Conservation (phyloP, 2,113 vertebrate genomes). For the Thinocorus orbignyianus region DNA sequence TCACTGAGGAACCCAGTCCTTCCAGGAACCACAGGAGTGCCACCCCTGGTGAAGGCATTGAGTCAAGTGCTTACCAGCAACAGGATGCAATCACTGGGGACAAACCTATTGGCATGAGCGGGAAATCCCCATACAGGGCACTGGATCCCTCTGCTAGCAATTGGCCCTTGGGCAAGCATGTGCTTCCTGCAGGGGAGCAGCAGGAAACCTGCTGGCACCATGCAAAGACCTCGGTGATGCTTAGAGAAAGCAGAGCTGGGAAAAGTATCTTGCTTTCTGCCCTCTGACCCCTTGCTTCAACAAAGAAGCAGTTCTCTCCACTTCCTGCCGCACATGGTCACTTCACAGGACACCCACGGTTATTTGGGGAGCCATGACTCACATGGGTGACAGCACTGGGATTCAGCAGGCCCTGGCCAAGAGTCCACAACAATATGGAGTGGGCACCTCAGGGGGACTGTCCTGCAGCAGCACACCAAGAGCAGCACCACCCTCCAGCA, state of each 20-base stretch:
- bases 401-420: neutral
- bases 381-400: neutral
- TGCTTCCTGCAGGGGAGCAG: neutral
- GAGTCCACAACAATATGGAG: rapidly evolving
- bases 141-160: neutral
- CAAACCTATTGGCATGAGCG: neutral
- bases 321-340: rapidly evolving
- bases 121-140: neutral
- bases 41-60: neutral
- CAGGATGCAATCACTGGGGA: neutral
- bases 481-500: neutral
- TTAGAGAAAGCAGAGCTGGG: neutral
- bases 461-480: rapidly evolving
- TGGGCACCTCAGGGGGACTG: rapidly evolving
- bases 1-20: neutral
- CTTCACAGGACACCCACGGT: neutral
- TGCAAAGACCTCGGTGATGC: neutral
- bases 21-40: neutral
- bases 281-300: neutral
- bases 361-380: neutral
- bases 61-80: neutral
- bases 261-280: neutral
- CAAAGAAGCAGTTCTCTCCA: neutral
- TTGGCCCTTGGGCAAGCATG: neutral
- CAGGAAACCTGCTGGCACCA: neutral